Conservation (phyloP, 2,888 invertebrate species). For the Aphodius sticticus region DNA sequence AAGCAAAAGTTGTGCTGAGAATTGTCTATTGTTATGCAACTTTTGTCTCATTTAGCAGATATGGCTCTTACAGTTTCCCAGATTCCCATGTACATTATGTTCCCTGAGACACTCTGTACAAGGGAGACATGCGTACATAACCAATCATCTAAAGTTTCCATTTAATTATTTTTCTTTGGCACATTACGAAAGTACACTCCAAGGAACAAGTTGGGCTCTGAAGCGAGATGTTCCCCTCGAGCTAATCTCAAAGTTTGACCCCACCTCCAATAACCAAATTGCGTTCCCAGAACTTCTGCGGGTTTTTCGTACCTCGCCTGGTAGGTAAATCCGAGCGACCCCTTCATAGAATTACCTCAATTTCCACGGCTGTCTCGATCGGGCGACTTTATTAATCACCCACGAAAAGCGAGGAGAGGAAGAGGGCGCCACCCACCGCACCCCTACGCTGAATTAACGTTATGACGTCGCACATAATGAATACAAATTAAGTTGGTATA, state of each 20-base stretch:
- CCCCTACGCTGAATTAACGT: background rate
- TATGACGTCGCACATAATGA: background rate
- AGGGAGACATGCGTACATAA: no score
- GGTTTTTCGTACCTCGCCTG: background rate
- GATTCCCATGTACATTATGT: no score
- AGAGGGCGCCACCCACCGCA: background rate
- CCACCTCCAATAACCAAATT: background rate
- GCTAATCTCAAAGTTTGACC: background rate
- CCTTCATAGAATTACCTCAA: background rate
- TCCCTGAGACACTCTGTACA: no score
- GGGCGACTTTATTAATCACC: background rate
- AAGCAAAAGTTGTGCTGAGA: no score
- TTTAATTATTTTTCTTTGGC: no score
- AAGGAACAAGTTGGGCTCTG: background rate
- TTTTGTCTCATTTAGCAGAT: no score
- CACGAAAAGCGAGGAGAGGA: background rate
- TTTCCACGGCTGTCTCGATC: background rate
- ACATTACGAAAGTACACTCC: no score
- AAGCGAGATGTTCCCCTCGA: background rate
- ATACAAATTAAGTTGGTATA: background rate
- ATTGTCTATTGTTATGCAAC: no score
- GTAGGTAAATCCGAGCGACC: background rate
- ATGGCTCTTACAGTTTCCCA: no score
- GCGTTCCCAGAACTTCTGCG: background rate
- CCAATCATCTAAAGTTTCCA: no score